phyloP scores from a whole-genome alignment of 1,140 invertebrate genomes.

The Aphelinus certus region DNA sequence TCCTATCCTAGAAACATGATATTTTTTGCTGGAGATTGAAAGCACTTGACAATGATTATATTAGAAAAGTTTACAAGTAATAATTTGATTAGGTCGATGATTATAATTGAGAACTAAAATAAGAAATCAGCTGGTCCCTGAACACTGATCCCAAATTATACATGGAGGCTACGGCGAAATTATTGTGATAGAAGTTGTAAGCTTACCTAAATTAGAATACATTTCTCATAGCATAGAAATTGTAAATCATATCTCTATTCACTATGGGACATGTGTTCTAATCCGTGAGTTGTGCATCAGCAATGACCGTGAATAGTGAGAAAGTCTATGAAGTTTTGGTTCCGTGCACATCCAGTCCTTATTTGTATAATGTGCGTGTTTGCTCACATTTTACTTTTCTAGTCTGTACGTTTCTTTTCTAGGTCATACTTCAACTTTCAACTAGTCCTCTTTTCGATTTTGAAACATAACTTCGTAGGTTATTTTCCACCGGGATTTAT shows the following conservation, averaged over 20 bases:
- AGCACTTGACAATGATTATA: no score
- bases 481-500: no score
- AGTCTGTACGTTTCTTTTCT: conserved; percentile 57
- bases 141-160: no score
- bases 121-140: no score
- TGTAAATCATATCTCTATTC: not conserved
- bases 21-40: no score
- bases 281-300: conserved; percentile 18
- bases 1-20: no score
- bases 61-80: no score
- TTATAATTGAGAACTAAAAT: no score
- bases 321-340: conserved; percentile 63
- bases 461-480: no score
- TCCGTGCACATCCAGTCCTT: conserved; percentile 63
- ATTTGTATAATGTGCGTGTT: conserved; percentile 49
- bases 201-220: not conserved
- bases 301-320: conserved; percentile 51
- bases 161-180: no score
- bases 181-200: not conserved
- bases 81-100: no score
- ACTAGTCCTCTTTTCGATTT: not conserved
- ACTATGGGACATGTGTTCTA: conserved; percentile 1
- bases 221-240: conserved; percentile 4
- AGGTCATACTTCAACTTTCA: conserved; percentile 49
- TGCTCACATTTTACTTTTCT: conserved; percentile 61